Base-by-base conservation (phyloP, 2,797 vertebrate genomes). In the Eidolon dupreanum region DNA sequence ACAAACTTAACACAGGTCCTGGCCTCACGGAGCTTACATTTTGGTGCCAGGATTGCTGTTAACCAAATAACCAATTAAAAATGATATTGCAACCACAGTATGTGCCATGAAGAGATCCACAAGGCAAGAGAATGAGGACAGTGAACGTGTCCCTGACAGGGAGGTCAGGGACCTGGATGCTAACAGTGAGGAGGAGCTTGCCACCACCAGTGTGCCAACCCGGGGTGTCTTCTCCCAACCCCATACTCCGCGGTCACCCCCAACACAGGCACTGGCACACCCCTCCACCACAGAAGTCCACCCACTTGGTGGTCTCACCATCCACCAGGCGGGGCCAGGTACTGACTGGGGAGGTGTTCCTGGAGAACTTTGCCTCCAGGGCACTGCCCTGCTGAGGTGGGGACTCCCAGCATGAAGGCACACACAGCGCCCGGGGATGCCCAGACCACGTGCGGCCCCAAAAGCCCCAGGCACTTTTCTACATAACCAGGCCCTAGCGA, bases 231-330 rank as follows among this genome's bases (percentile, higher is more conserved):
- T 31, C 53, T 31, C 15, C 78, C 63, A 57, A 17, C 43, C 16
- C 68, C 57, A 20, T 5, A 6, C 3, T 28, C 41, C 38, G 20
- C 28, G 31, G 31, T 7, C 3, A 15, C 41, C 26, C 26, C 31
- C 24, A 41, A 3, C n/a, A 9, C 0, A 0, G 46, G 16, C 28
- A 6, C 41, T 0, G 1, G 15, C 38, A 49, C 43, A 63, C 36
- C 59, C 16, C 41, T n/a, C 51, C 51, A 53, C 8, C 22, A 68
- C 36, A 53, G 41, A 92, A n/a, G 20, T 38, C 70, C 78, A 57
- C 57, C 20, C 17, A 16, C 74, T 49, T 70, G 55, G 41, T 5
- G 7, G n/a, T 33, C 75, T 59, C 41, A 28, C 10, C 0, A 3
- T 2, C 51, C 49, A 12, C 38, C 31, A 70, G 33, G 20, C 2